A percentile compares a stretch with the other conserved stretches of the same genome.
These are phyloP conservation scores for Corythornis cristatus DNA, from an alignment of 2,113 vertebrate species.

Conservation along the genomic window DNA sequence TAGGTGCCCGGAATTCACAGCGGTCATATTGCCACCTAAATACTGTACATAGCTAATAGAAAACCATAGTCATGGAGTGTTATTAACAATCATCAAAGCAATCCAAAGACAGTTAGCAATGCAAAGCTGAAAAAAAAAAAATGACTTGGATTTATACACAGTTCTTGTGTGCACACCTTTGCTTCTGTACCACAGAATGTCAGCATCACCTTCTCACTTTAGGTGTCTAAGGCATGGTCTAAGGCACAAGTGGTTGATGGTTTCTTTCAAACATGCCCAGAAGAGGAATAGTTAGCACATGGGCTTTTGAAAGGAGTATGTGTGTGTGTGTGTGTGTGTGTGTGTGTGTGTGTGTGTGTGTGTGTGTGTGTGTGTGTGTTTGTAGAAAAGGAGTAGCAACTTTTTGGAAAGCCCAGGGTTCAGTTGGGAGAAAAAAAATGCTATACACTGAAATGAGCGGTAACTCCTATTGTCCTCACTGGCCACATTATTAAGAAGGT, in stretches of 20 bases:
- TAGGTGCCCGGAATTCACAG: neutral
- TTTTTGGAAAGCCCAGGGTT: neutral
- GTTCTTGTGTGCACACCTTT: neutral
- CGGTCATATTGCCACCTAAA: neutral
- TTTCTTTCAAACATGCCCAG: neutral
- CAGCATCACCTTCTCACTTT: neutral
- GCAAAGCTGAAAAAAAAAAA: neutral
- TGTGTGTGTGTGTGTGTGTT: accelerated
- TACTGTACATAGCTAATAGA: neutral
- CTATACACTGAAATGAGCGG: neutral
- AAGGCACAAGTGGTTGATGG: neutral
- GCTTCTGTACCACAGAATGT: neutral
- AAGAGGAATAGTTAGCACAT: neutral
- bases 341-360: accelerated
- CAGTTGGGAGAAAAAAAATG: neutral
- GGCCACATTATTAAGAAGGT: constrained; percentile 21
- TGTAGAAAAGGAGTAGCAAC: neutral
- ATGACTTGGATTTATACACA: neutral
- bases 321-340: no score
- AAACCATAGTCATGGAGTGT: neutral
- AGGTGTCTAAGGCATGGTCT: neutral
- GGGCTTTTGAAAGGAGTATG: neutral
- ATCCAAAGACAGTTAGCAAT: neutral
- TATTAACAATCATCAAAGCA: neutral
- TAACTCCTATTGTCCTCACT: constrained; percentile 40